Percentiles rank a stretch among this genome's conserved stretches.
Evolutionary conservation across 2,113 vertebrate species (phyloP).

Genomic region (Panthera tigris): DNA sequence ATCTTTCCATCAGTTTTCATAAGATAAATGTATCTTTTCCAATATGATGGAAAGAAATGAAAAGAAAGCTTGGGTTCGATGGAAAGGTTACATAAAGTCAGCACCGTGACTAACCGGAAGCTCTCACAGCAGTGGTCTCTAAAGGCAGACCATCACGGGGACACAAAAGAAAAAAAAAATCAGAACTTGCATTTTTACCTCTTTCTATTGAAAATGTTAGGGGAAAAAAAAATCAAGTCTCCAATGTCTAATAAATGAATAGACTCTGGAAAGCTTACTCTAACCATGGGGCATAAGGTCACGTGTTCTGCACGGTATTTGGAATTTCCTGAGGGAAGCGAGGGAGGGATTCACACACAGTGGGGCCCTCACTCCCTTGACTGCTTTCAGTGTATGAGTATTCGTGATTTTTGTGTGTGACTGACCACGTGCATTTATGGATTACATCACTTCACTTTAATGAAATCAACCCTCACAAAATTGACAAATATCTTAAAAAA

Average conservation of each 20-base stretch:
- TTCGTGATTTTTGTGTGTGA: not conserved
- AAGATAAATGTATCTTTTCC: not conserved
- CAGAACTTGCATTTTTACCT: not conserved
- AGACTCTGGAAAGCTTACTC: not conserved
- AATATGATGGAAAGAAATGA: not conserved
- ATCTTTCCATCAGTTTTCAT: not conserved
- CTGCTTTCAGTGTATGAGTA: not conserved
- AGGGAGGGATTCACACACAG: too few relatives aligned
- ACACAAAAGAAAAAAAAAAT: not conserved
- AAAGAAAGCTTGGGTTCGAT: not conserved
- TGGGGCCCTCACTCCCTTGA: not conserved
- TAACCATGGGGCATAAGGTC: not conserved
- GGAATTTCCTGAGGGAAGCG: not conserved
- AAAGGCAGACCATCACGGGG: not conserved
- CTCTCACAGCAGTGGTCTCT: not conserved
- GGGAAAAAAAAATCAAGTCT: not conserved
- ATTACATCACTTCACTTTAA: not conserved
- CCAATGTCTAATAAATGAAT: not conserved
- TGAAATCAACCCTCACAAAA: not conserved
- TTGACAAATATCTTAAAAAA: not conserved
- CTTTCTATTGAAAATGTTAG: not conserved
- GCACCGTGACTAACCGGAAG: not conserved
- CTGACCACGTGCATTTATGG: not conserved
- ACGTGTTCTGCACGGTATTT: rapidly evolving
- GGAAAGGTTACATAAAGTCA: not conserved